Evolutionary conservation across 2,888 invertebrate species (phyloP).

Genomic region (Heteromyza rotundicornis): DNA sequence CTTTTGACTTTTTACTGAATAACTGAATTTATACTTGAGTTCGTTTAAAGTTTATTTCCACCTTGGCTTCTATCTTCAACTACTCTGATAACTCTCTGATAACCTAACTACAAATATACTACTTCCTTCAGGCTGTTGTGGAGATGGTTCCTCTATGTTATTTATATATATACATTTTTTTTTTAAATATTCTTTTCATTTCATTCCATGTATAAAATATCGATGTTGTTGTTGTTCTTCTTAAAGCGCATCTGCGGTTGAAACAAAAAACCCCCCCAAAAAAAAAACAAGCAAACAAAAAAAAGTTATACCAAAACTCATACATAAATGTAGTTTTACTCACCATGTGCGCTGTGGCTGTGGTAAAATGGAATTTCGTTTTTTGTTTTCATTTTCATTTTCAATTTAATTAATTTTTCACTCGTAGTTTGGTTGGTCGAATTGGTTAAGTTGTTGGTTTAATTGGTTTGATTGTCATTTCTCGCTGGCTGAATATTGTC

Average conservation of each 20-base stretch:
- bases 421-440: conserved; percentile 38
- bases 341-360: too few species aligned
- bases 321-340: too few species aligned
- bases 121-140: conserved; percentile 8
- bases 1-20: conserved; percentile 30
- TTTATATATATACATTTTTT: neutral
- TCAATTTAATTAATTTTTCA: neutral
- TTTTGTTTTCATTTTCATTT: neutral
- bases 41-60: conserved; percentile 6
- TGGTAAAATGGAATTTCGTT: too few species aligned
- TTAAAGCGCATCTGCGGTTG: too few species aligned
- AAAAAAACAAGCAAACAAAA: too few species aligned
- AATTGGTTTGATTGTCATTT: conserved; percentile 34
- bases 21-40: conserved; percentile 19
- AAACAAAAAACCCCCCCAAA: too few species aligned
- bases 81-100: neutral
- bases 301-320: too few species aligned
- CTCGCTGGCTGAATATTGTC: conserved; percentile 5
- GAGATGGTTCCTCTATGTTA: too few species aligned
- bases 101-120: conserved; percentile 23
- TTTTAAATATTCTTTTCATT: neutral
- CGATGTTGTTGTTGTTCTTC: neutral
- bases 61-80: conserved; percentile 20
- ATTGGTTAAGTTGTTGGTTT: conserved; percentile 41
- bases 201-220: neutral